These are phyloP conservation scores for Hypotaenidia okinawae DNA, from an alignment of 2,797 vertebrate genomes.

Conservation along the genomic window DNA sequence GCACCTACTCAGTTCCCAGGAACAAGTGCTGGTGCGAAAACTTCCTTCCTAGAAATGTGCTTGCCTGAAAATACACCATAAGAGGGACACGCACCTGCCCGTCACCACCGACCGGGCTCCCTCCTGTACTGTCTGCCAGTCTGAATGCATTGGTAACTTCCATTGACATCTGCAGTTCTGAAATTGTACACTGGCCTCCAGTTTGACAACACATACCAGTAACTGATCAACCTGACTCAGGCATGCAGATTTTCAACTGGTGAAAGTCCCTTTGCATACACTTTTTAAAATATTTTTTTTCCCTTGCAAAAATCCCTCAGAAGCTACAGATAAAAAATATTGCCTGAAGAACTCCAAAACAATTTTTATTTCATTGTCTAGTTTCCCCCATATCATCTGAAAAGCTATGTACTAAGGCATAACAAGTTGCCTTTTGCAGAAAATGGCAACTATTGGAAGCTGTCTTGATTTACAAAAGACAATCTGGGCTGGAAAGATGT, in stretches of 20 bases:
- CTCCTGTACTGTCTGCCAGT: not conserved
- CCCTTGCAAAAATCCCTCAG: not conserved
- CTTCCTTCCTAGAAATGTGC: constrained; percentile 10
- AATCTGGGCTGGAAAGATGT: not conserved
- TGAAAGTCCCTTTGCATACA: not conserved
- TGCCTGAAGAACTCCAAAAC: not conserved
- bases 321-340: not conserved
- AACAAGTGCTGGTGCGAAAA: constrained; percentile 11
- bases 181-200: not conserved
- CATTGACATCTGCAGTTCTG: not conserved
- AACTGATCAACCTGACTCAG: not conserved
- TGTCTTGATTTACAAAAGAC: not conserved
- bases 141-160: not conserved
- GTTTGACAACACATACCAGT: not conserved
- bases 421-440: not conserved
- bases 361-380: not conserved
- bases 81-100: not conserved
- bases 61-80: not conserved
- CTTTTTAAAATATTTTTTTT: too few relatives aligned
- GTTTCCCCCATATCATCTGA: not conserved
- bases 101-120: not conserved
- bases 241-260: not conserved
- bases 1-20: not conserved
- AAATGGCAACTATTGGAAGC: not conserved
- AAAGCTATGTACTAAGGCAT: not conserved